Evolutionary conservation across 2,888 invertebrate species (phyloP).

Genomic region (Mesoligia furuncula): DNA sequence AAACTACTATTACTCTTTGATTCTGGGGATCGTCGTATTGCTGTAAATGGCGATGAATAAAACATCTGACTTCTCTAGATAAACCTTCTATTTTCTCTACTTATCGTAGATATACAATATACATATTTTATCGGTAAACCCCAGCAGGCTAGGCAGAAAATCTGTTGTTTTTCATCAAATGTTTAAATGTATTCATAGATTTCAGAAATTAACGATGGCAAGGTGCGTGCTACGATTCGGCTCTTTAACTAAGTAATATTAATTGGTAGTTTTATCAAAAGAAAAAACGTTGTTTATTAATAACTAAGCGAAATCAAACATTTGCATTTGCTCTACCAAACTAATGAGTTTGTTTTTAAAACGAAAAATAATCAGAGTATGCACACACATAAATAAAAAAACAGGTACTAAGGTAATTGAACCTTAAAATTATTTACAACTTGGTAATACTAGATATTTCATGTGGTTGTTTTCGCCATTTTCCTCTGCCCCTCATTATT

Average conservation of each 20-base stretch:
- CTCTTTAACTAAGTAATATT: not conserved
- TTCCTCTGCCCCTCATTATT: constrained; percentile 26
- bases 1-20: not conserved
- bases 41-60: constrained; percentile 12
- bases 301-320: not conserved
- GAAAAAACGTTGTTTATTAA: not conserved
- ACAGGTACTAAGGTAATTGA: no score
- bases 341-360: not conserved
- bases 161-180: not conserved
- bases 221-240: not conserved
- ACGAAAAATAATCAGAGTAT: not conserved
- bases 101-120: not conserved
- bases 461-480: constrained; percentile 8
- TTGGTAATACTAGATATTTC: not conserved
- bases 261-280: not conserved
- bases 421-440: not conserved
- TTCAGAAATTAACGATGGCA: not conserved
- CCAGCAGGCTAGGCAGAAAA: not conserved
- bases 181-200: not conserved
- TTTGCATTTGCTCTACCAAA: not conserved
- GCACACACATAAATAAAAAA: not conserved
- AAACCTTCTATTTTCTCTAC: not conserved
- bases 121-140: not conserved
- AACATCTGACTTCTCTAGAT: not conserved
- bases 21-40: not conserved